Percentiles rank a stretch among this genome's conserved stretches.
Evolutionary conservation across 2,113 vertebrate species (phyloP).

Genomic region (Pygoscelis antarcticus): DNA sequence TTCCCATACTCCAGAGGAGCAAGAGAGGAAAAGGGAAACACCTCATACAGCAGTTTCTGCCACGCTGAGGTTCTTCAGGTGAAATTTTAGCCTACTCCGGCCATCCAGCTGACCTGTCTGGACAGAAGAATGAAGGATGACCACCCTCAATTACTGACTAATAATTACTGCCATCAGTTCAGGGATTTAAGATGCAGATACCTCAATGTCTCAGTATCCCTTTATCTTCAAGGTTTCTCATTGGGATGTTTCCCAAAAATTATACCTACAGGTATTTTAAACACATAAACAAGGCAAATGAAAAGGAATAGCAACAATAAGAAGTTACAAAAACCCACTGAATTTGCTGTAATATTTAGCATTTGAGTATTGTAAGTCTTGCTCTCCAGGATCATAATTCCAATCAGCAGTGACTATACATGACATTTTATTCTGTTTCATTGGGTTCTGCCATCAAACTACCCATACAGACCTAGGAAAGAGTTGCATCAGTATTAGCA

Average conservation of each 20-base stretch:
- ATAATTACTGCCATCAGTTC: background rate
- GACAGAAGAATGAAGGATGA: background rate
- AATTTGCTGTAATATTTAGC: background rate
- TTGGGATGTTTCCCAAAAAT: background rate
- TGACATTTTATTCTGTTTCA: background rate
- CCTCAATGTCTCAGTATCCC: background rate
- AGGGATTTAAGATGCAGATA: background rate
- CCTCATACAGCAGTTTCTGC: background rate
- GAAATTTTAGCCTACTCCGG: background rate
- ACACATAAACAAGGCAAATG: background rate
- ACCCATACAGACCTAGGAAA: background rate
- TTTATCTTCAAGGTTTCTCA: background rate
- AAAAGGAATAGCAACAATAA: background rate
- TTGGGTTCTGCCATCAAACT: background rate
- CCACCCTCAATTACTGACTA: background rate
- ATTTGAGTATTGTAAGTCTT: background rate
- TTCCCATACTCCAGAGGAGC: background rate
- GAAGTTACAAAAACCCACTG: background rate
- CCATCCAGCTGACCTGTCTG: background rate
- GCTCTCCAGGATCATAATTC: background rate
- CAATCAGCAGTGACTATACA: background rate
- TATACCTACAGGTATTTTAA: background rate
- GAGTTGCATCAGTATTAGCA: background rate
- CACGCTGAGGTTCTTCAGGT: background rate
- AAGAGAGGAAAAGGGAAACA: background rate